Evolutionary conservation across 2,797 vertebrate genomes (phyloP).

Genomic region (Smutsia temminckii): DNA sequence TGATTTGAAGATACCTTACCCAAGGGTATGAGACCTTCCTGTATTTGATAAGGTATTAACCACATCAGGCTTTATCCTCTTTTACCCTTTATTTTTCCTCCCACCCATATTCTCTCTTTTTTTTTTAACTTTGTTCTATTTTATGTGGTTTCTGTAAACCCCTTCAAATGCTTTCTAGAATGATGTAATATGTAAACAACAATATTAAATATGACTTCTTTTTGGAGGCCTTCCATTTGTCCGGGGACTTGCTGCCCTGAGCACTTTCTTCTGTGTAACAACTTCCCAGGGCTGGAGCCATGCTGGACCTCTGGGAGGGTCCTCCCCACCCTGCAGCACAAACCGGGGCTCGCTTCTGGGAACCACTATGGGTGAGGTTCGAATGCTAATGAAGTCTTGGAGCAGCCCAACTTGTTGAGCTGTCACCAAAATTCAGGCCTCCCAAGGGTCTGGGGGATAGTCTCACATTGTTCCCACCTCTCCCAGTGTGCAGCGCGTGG

Average conservation of each 20-base stretch:
- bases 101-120: not conserved
- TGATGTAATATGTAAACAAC: not conserved
- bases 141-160: not conserved
- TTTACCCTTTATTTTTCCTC: not conserved
- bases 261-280: not conserved
- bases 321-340: not conserved
- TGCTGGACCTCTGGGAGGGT: too few species aligned
- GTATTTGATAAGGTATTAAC: not conserved
- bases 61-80: not conserved
- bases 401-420: not conserved
- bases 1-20: not conserved
- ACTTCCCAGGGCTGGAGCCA: not conserved
- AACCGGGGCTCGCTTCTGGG: not conserved
- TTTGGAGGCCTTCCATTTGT: not conserved
- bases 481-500: rapidly evolving
- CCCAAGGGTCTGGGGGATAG: too few species aligned
- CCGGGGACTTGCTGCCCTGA: not conserved
- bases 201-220: not conserved
- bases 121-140: not conserved
- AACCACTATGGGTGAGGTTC: not conserved
- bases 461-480: not conserved
- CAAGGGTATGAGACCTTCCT: not conserved
- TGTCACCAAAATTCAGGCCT: not conserved
- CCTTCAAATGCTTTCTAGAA: not conserved
- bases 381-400: not conserved